These are phyloP conservation scores for Alentia gelatinosa DNA, from an alignment of 2,888 invertebrate genomes.

Conservation along the genomic window DNA sequence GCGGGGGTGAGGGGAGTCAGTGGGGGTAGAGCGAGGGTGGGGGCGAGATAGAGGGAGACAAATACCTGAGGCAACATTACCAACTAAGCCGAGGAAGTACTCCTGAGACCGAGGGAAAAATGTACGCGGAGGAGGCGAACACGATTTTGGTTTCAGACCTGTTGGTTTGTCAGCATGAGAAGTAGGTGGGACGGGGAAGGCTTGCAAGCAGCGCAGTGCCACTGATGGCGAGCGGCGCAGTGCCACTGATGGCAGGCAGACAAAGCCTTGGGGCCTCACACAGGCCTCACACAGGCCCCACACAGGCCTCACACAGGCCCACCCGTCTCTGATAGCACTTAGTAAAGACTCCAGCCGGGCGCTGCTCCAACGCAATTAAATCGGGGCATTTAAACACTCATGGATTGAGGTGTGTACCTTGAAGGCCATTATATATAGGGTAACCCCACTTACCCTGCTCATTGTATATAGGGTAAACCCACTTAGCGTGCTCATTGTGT, in stretches of 20 bases:
- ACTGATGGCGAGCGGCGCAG: neutral
- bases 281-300: too few relatives aligned
- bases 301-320: neutral
- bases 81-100: neutral
- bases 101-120: neutral
- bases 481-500: too few relatives aligned
- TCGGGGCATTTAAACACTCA: neutral
- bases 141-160: slow-evolving; percentile 36
- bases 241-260: neutral
- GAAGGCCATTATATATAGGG: neutral
- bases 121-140: neutral
- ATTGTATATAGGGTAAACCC: too few relatives aligned
- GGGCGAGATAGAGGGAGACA: neutral
- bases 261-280: neutral
- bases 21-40: neutral
- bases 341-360: neutral
- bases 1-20: too few relatives aligned
- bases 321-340: neutral
- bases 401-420: slow-evolving; percentile 1
- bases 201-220: neutral
- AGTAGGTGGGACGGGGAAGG: neutral
- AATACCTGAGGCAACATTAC: neutral
- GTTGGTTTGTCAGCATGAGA: neutral
- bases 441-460: too few relatives aligned
- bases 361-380: neutral